Evolutionary conservation across 2,797 vertebrate species (phyloP).

Genomic region (Setipinna tenuifilis): DNA sequence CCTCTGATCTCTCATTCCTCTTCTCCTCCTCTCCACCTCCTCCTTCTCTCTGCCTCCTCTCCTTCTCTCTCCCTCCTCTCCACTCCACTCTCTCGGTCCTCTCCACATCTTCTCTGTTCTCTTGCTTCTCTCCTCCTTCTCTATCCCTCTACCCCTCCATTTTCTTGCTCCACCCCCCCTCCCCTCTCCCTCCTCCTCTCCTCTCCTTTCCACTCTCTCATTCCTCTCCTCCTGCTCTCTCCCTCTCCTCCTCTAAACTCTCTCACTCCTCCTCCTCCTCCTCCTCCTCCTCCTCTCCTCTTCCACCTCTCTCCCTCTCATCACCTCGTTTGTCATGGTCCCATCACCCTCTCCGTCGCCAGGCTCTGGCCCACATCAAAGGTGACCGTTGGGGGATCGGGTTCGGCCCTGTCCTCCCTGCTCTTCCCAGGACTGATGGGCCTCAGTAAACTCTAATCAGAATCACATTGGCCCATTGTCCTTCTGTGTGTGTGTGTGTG

Average conservation of each 20-base stretch:
- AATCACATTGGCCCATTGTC: constrained; percentile 68
- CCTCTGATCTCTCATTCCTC: too few relatives aligned
- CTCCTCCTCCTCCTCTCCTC: too few relatives aligned
- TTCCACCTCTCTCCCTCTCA: constrained; percentile 64
- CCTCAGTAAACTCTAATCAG: constrained; percentile 72
- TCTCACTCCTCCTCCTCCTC: too few relatives aligned
- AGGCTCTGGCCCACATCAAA: constrained; percentile 81
- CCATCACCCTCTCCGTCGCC: constrained; percentile 61
- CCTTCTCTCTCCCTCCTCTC: constrained; percentile 39
- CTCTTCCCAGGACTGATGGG: constrained; percentile 67
- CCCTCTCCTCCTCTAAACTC: too few relatives aligned
- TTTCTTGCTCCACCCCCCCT: too few relatives aligned
- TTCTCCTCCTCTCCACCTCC: too few relatives aligned
- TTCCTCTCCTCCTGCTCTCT: constrained; percentile 41
- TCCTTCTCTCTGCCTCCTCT: constrained; percentile 46
- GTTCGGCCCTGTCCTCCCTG: constrained; percentile 65
- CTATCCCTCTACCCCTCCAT: too few relatives aligned
- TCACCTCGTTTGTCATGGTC: constrained; percentile 81
- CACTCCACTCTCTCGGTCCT: too few relatives aligned
- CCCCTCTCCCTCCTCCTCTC: constrained; percentile 49
- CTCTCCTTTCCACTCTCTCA: not conserved
- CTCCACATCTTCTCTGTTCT: too few relatives aligned
- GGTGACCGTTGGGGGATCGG: constrained; percentile 65
- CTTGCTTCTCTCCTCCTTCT: too few relatives aligned
- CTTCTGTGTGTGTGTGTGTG: constrained; percentile 41